Conservation (phyloP, 2,888 invertebrate genomes). For the Lepetodrilus schrolli region DNA sequence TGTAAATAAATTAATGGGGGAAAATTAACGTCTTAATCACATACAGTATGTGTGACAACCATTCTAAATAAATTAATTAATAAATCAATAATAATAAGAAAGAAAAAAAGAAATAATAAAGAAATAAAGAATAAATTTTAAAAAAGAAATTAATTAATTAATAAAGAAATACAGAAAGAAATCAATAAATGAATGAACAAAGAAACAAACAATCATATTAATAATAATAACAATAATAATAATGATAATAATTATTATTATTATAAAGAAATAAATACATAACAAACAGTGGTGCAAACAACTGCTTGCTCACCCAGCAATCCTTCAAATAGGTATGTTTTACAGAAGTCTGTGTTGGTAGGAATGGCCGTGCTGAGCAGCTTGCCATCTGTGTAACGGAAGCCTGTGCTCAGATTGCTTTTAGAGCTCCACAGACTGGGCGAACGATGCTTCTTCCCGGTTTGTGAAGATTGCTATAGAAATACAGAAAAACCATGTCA, state of each 20-base stretch:
- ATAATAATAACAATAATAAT: neutral
- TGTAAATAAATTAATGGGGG: too few species aligned
- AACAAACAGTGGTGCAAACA: neutral
- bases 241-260: neutral
- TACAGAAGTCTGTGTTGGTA: constrained; percentile 91
- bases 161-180: too few species aligned
- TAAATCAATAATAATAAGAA: too few species aligned
- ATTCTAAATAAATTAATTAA: too few species aligned
- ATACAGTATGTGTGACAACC: too few species aligned
- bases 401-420: constrained; percentile 89
- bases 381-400: constrained; percentile 90
- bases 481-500: neutral
- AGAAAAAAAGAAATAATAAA: too few species aligned
- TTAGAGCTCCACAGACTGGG: constrained; percentile 94
- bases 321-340: constrained; percentile 93
- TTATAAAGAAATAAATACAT: neutral
- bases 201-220: neutral
- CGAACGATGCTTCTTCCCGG: constrained; percentile 83
- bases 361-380: constrained; percentile 83
- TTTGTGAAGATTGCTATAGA: constrained; percentile 60
- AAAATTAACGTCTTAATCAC: too few species aligned
- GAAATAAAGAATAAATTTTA: too few species aligned
- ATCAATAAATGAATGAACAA: too few species aligned
- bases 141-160: too few species aligned
- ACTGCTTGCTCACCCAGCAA: constrained; percentile 78